Conservation (phyloP, 2,797 vertebrate genomes). For the Prionace glauca region DNA sequence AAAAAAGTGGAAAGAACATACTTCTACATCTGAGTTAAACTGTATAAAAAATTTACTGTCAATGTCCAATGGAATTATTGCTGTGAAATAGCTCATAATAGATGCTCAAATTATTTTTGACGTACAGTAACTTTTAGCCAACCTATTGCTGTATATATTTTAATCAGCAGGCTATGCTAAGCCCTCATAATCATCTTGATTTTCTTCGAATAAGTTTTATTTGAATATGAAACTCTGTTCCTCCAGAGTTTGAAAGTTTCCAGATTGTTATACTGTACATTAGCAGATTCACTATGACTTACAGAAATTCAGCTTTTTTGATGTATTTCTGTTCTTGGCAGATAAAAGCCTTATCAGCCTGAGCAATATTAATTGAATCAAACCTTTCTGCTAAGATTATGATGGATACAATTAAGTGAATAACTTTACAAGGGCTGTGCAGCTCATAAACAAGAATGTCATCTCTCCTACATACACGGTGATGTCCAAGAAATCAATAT, state of each 20-base stretch:
- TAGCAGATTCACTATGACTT: not conserved
- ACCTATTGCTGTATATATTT: not conserved
- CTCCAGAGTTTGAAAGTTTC: not conserved
- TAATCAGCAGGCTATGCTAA: not conserved
- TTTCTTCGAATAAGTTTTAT: not conserved
- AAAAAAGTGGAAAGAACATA: not conserved
- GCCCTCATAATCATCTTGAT: not conserved
- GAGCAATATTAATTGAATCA: not conserved
- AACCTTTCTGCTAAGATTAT: not conserved
- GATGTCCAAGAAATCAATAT: not conserved
- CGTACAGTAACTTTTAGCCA: not conserved
- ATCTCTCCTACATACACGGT: not conserved
- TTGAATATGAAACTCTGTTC: not conserved
- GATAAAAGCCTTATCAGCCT: not conserved
- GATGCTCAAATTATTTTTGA: not conserved
- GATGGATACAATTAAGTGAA: not conserved
- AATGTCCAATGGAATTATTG: not conserved
- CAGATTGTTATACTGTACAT: not conserved
- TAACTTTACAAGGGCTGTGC: not conserved
- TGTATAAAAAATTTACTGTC: not conserved
- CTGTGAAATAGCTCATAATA: not conserved
- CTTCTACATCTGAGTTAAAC: slow-evolving; percentile 4
- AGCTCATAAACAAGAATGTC: not conserved
- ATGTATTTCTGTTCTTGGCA: not conserved
- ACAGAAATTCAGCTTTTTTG: not conserved